Base-by-base conservation (phyloP, 2,888 invertebrate genomes). In the Entomobrya multifasciata region DNA sequence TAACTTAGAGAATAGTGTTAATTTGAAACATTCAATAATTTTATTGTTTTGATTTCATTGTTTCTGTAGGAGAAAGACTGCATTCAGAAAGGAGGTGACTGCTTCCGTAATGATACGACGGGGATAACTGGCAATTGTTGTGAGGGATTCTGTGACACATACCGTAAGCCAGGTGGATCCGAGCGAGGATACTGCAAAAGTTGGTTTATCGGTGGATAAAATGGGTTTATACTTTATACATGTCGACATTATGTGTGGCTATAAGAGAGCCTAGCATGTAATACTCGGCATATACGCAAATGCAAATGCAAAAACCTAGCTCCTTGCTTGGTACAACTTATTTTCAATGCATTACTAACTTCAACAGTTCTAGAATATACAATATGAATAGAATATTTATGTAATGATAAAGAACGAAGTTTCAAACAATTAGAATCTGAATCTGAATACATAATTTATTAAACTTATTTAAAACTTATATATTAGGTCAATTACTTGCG, bases 191-290 rank as follows among this genome's bases (percentile, higher is more conserved):
- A 70, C 25, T 88, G 88, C 60, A 88, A 80, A 55, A 86, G 86
- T 20, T 88, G 88, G 88, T 88, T 88, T 55, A 84, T 88, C 20
- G 88, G 88, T 5, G 88, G 88, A 52, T 87, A 49, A 86, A 41
- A 22, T 44, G 10, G 13, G 13, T 41, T 65, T 65, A 41, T 15
- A 65, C 15, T 30, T 41, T n/a, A 27, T 22, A 41, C 17, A 49
- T 3, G 41, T 20, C 17, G 13, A 27, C 15, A 6, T 47, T 8
- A 62, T 27, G 17, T 74, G 52, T n/a, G n/a, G n/a, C n/a, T n/a
- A n/a, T n/a, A n/a, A n/a, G n/a, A n/a, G n/a, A n/a, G n/a, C n/a
- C n/a, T n/a, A n/a, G n/a, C n/a, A n/a, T n/a, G n/a, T n/a, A n/a
- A n/a, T n/a, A n/a, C n/a, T n/a, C n/a, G n/a, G n/a, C n/a, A n/a